Evolutionary conservation across 2,888 invertebrate genomes (phyloP).

Genomic region (Onchidella celtica): DNA sequence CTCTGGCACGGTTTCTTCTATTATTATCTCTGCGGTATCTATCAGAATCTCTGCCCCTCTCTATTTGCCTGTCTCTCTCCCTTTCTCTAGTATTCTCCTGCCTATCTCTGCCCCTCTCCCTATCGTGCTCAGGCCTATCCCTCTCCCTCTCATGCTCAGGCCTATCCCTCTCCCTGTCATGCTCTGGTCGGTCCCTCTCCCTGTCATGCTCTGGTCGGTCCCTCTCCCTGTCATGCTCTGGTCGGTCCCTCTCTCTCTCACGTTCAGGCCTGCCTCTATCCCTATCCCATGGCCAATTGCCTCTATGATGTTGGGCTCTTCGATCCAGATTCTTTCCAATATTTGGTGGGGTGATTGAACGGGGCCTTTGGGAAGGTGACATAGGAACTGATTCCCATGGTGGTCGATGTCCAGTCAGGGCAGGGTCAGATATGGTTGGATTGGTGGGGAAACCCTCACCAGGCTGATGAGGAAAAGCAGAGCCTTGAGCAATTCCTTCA

Average conservation of each 20-base stretch:
- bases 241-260: slow-evolving; percentile 18
- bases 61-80: too few species aligned
- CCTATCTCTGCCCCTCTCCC: too few species aligned
- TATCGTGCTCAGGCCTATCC: too few species aligned
- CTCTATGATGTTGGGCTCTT: slow-evolving; percentile 29
- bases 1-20: slow-evolving; percentile 1
- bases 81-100: too few species aligned
- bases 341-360: slow-evolving; percentile 39
- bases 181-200: slow-evolving; percentile 22
- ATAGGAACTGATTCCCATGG: slow-evolving; percentile 46
- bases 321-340: not conserved
- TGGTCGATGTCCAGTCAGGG: slow-evolving; percentile 44
- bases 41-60: slow-evolving; percentile 1
- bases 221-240: slow-evolving; percentile 28
- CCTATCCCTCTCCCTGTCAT: slow-evolving; percentile 21
- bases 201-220: slow-evolving; percentile 28
- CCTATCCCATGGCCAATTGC: slow-evolving; percentile 32
- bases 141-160: not conserved
- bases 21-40: not conserved
- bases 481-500: slow-evolving; percentile 54
- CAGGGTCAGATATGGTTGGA: slow-evolving; percentile 53
- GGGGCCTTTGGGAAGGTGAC: slow-evolving; percentile 43
- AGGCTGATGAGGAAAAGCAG: slow-evolving; percentile 41
- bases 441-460: slow-evolving; percentile 54
- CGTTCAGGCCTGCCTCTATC: slow-evolving; percentile 27